Percentiles rank a stretch among this genome's conserved stretches.
phyloP scores from a whole-genome alignment of 2,113 vertebrate genomes.

The Clarias batrachus region DNA sequence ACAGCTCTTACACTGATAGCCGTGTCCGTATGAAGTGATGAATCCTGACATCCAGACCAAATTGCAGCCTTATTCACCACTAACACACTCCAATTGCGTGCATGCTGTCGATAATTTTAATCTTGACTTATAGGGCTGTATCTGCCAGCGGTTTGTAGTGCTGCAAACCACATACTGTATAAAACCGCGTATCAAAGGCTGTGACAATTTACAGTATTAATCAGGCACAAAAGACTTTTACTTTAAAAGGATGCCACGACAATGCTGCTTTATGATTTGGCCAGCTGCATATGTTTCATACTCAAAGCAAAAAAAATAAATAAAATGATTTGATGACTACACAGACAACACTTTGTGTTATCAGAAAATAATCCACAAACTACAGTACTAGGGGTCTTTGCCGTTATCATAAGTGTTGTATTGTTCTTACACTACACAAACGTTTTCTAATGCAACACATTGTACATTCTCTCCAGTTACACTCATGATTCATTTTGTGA shows the following conservation, averaged over 20 bases:
- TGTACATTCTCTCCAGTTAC: background rate
- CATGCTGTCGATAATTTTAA: slow-evolving; percentile 9
- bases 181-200: background rate
- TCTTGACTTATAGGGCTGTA: background rate
- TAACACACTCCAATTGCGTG: background rate
- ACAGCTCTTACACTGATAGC: slow-evolving; percentile 1
- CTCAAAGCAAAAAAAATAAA: background rate
- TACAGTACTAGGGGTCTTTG: background rate
- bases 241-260: background rate
- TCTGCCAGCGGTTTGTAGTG: background rate
- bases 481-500: no score
- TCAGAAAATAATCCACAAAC: background rate
- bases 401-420: background rate
- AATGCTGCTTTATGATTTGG: background rate
- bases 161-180: background rate
- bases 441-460: background rate
- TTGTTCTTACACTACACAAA: background rate
- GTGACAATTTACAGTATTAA: background rate
- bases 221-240: background rate
- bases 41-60: slow-evolving; percentile 12
- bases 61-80: slow-evolving; percentile 17
- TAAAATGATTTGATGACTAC: background rate
- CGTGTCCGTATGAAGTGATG: slow-evolving; percentile 4
- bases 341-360: background rate
- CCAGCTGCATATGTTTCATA: background rate